Percentiles rank a stretch among this genome's conserved stretches.
phyloP scores from a whole-genome alignment of 2,113 vertebrate genomes.

The Turnix velox region DNA sequence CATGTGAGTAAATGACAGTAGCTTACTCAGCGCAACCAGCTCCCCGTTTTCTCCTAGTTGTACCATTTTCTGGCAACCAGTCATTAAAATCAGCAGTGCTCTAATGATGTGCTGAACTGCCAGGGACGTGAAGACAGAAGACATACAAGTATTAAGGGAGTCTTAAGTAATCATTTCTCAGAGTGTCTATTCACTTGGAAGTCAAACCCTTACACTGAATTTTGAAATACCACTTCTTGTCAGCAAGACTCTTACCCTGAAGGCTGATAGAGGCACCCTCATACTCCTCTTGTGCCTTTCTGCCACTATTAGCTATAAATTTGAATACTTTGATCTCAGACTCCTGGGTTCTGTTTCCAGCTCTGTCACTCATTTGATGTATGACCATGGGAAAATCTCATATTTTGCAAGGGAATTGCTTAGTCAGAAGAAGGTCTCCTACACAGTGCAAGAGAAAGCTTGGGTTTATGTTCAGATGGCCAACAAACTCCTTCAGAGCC shows the following conservation, averaged over 20 bases:
- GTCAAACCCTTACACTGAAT: neutral
- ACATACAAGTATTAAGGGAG: neutral
- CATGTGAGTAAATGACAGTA: neutral
- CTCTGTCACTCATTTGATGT: neutral
- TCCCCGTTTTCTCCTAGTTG: neutral
- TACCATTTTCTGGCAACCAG: neutral
- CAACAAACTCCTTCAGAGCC: neutral
- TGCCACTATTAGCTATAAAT: neutral
- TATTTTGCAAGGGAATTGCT: neutral
- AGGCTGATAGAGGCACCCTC: neutral
- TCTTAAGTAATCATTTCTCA: neutral
- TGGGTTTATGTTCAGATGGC: neutral
- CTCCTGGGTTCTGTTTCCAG: neutral
- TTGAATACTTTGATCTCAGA: neutral
- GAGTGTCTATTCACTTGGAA: neutral
- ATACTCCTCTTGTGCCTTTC: neutral
- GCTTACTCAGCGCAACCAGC: neutral
- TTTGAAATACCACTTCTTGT: neutral
- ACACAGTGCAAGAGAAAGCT: neutral
- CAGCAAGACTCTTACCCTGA: neutral
- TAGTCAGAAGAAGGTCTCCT: neutral
- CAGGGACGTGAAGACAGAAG: neutral
- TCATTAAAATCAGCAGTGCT: neutral
- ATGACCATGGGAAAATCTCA: neutral
- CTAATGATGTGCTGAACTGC: neutral